Percentiles rank a stretch among this genome's conserved stretches.
Conservation (phyloP, 2,888 invertebrate genomes). For the Phalangium opilio region DNA sequence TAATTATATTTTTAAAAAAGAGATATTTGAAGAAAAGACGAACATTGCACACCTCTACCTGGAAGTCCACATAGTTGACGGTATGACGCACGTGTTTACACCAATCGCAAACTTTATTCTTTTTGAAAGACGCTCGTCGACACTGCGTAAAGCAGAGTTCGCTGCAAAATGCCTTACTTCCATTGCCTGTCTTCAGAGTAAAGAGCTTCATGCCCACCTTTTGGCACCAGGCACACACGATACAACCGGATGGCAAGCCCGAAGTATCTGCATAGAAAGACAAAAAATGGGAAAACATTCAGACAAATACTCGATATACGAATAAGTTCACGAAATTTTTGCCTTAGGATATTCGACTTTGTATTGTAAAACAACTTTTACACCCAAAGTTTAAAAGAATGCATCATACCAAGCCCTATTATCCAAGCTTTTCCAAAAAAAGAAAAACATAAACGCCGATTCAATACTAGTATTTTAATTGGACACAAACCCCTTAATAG, state of each 20-base stretch:
- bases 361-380: too few relatives aligned
- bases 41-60: background rate
- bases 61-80: constrained; percentile 77
- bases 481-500: too few relatives aligned
- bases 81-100: constrained; percentile 78
- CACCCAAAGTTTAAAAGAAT: too few relatives aligned
- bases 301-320: too few relatives aligned
- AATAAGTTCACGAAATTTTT: too few relatives aligned
- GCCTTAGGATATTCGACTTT: too few relatives aligned
- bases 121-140: constrained; percentile 69
- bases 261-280: background rate
- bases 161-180: constrained; percentile 49
- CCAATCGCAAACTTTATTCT: constrained; percentile 61
- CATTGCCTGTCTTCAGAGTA: constrained; percentile 27
- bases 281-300: background rate
- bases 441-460: too few relatives aligned
- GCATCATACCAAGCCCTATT: too few relatives aligned
- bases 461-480: too few relatives aligned
- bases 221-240: constrained; percentile 32
- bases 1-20: too few relatives aligned
- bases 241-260: constrained; percentile 18
- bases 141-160: constrained; percentile 83
- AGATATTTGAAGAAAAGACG: too few relatives aligned
- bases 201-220: constrained; percentile 30
- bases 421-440: too few relatives aligned